Percentiles rank a stretch among this genome's conserved stretches.
Evolutionary conservation across 2,113 vertebrate species (phyloP).

Genomic region (Urocitellus parryii): DNA sequence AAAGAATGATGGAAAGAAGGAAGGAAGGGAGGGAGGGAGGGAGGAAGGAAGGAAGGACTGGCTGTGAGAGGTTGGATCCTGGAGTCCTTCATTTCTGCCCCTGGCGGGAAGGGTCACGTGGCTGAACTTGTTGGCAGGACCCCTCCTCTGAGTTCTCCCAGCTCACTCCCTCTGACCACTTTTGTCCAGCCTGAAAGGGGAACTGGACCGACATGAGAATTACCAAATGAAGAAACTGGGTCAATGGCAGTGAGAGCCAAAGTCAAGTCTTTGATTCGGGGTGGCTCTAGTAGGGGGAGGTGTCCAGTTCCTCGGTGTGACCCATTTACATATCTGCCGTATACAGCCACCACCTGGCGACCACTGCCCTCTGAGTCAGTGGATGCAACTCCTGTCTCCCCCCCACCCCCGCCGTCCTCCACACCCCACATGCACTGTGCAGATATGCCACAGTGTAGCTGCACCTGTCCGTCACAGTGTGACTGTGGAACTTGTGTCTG

Average conservation of each 20-base stretch:
- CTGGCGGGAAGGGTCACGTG: not conserved
- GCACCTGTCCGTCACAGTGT: not conserved
- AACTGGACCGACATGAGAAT: not conserved
- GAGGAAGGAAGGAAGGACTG: not conserved
- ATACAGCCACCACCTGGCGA: not conserved
- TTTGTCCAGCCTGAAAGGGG: not conserved
- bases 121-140: not conserved
- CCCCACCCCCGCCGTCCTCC: fast-evolving
- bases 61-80: not conserved
- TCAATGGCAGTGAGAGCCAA: not conserved
- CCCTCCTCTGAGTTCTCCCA: too few species aligned
- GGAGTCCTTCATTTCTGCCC: not conserved
- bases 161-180: not conserved
- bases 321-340: not conserved
- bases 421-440: too few species aligned
- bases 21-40: fast-evolving
- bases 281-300: not conserved
- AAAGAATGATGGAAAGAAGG: too few species aligned
- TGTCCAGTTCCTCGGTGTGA: not conserved
- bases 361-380: not conserved
- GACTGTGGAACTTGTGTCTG: not conserved
- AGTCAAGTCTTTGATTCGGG: not conserved
- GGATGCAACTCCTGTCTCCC: not conserved
- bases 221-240: not conserved
- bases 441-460: not conserved